Evolutionary conservation across 30 jellyfish, hydroid and myxozoan species (phyloP).

Genomic region (Aurelia sp.): DNA sequence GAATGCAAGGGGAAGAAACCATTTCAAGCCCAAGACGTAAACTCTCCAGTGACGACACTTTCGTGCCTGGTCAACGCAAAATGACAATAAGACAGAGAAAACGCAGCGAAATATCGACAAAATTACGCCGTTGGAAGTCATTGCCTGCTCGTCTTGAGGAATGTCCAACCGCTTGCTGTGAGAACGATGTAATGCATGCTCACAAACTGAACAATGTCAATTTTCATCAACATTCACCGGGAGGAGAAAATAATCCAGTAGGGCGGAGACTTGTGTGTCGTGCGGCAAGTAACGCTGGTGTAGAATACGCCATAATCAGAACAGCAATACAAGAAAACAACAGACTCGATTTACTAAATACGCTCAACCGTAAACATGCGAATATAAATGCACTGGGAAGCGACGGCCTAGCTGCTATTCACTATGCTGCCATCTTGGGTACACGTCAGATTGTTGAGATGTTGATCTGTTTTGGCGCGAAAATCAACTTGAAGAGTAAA

Average conservation of each 20-base stretch:
- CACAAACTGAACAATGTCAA: background rate
- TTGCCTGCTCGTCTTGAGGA: conserved; percentile 37
- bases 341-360: conserved; percentile 58
- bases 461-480: conserved; percentile 64
- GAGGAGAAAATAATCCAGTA: too few species aligned
- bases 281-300: conserved; percentile 62
- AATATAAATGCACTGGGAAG: conserved; percentile 76
- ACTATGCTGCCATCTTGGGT: conserved; percentile 83
- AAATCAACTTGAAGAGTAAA: conserved; percentile 40
- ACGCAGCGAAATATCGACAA: conserved; percentile 24
- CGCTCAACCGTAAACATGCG: conserved; percentile 46
- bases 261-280: conserved; percentile 18
- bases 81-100: background rate
- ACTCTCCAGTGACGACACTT: background rate
- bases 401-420: conserved; percentile 84
- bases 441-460: conserved; percentile 60
- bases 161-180: background rate
- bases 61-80: conserved; percentile 8
- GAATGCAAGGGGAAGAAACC: too few species aligned
- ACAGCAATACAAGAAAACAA: conserved; percentile 71
- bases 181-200: background rate
- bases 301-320: conserved; percentile 64
- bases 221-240: too few species aligned
- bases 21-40: too few species aligned
- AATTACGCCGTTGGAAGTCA: conserved; percentile 34